Evolutionary conservation across 30 jellyfish, hydroid and myxozoan genomes (phyloP), one percentile per base, ranked within the genome.

Genomic region (Cassiopea xamachana): DNA sequence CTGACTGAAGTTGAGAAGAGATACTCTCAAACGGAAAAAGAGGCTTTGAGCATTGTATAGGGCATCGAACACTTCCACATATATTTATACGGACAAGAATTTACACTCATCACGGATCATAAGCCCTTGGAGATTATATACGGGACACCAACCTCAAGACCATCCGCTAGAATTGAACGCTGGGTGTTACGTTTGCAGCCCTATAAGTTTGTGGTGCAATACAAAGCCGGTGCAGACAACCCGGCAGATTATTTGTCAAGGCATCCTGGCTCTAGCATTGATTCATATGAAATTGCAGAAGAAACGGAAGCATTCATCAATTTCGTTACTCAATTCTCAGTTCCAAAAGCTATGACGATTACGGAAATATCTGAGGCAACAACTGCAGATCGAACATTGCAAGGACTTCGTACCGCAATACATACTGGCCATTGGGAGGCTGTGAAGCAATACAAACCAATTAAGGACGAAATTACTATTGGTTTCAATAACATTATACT

Each of bases 1-100:
- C 44, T 85, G 43, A 6, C 88, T 44, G 18, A 12, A 50, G 70
- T 75, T 27, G 93, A 85, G 68, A 64, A 81, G 9, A 27, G 93
- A 49, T 74, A 85, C 59, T 85, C 93, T 3, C 72, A 81, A 47
- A 81, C 90, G 0, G 87, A 85, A 60, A 73, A 74, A 50, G 81
- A 73, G 70, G 87, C 93, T 3, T 74, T 85, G 58, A 60, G 81
- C 87, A 72, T 85, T 15, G 87, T 73, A 8, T 85, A 73, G 87
- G 93, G 69, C 1, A 46, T 75, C 10, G 81, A 85, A 44, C 87
- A 85, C 44, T 74, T 85, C 17, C 80, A 49, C 39, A 55, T 73
- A 47, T 81, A 46, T 75, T 1, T 85, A 2, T 85, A 73, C 58
- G 93, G 93, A 0, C 12, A 74, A 17, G 73, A 71, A 1, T 85